Conservation (phyloP, 2,797 vertebrate species). For the Australoheros facetus region DNA sequence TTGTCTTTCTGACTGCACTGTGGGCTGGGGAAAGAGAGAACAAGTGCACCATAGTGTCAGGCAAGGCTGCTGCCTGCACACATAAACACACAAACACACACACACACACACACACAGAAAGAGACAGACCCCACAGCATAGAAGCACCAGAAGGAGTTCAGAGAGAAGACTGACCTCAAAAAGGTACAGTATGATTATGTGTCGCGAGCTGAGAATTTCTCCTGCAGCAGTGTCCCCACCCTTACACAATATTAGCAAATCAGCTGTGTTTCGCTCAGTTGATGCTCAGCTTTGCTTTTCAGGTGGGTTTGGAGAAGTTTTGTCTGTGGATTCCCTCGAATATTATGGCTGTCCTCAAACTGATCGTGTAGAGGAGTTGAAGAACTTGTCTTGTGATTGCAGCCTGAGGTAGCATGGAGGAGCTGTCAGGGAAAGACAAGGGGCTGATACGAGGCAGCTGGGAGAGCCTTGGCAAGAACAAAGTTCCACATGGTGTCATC, state of each 20-base stretch:
- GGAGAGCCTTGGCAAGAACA: conserved; percentile 88
- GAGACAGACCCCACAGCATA: conserved; percentile 51
- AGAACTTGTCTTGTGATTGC: conserved; percentile 55
- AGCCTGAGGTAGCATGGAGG: conserved; percentile 77
- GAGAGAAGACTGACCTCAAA: conserved; percentile 65
- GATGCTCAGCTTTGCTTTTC: conserved; percentile 60
- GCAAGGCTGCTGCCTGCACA: conserved; percentile 65
- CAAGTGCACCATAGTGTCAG: conserved; percentile 78
- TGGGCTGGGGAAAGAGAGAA: conserved; percentile 70
- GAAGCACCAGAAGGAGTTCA: conserved; percentile 66
- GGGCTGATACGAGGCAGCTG: conserved; percentile 94
- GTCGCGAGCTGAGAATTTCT: conserved; percentile 10
- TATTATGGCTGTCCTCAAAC: conserved; percentile 50
- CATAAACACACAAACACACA: conserved; percentile 24
- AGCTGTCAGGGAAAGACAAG: conserved; percentile 83
- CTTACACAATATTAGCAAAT: conserved; percentile 14
- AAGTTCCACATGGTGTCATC: conserved; percentile 89
- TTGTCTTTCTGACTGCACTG: conserved; percentile 74
- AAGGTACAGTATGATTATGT: conserved; percentile 69
- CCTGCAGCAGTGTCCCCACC: conserved; percentile 7
- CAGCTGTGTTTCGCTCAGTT: conserved; percentile 27
- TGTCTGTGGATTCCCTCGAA: conserved; percentile 41
- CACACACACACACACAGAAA: conserved; percentile 33
- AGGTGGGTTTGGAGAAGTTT: conserved; percentile 65
- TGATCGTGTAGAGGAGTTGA: conserved; percentile 67